Base-by-base conservation (phyloP, 2,888 invertebrate genomes). In the Euproctis similis region DNA sequence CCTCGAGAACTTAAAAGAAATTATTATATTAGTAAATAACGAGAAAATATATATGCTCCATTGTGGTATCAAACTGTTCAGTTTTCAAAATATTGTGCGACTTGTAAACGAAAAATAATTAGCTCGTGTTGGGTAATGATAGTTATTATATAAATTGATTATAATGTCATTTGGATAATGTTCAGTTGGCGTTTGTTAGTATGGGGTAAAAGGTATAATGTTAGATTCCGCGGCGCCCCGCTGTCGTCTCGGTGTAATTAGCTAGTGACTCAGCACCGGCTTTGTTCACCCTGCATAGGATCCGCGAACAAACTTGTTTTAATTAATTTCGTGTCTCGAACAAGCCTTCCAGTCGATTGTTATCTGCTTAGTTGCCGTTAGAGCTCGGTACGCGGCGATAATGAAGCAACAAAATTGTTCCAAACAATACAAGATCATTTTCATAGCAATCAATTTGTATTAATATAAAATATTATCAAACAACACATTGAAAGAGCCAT, bases 251-350 rank as follows among this genome's bases (percentile, higher is more conserved):
- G 43, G 62, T 71, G 75, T 82, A 84, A 84, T 84, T 81, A 82
- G 75, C 77, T 69, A 71, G 77, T 82, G 84, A 84, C 68, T 84
- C 84, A 81, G 81, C 84, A 69, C 49, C n/a, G 59, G 78, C 82
- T 81, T 84, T 82, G 80, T 82, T 75, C 75, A 58, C 69, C 73
- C 72, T 78, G 81, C 77, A 82, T 77, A 78, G 77, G 77, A 81
- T 81, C 78, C 78, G 80, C 78, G 78, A 82, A 78, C 84, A 81
- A 84, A 84, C 82, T 84, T 84, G 84, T 84, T 84, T 84, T 84
- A 84, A 84, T 84, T 84, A 84, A 84, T 84, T 84, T 84, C 81
- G 78, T 82, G 82, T 84, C 84, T 80, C 74, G 74, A 78, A 80
- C 84, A 84, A 80, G 80, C 78, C 78, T 74, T 71, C n/a, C 68